A percentile compares a stretch with the other conserved stretches of the same genome.
These are phyloP conservation scores for Kryptolebias ocellatus DNA, from an alignment of 2,797 vertebrate genomes.

Conservation along the genomic window DNA sequence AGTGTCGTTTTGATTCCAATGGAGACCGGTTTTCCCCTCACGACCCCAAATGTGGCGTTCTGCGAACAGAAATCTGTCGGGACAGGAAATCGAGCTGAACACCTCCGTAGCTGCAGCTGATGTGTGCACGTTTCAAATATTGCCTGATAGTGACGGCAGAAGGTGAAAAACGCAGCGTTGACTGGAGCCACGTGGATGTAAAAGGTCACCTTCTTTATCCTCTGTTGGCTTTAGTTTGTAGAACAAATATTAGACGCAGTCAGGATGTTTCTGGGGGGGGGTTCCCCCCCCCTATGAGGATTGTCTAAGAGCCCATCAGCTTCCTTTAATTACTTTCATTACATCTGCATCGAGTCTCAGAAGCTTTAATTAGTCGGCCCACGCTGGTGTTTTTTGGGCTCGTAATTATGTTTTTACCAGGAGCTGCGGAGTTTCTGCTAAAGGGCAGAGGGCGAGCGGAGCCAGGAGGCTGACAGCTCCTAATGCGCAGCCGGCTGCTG, in stretches of 20 bases:
- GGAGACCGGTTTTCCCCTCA: no score
- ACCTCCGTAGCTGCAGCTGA: no score
- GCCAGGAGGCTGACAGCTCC: slow-evolving; percentile 69
- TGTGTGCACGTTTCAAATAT: no score
- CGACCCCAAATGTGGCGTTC: no score
- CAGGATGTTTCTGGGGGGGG: background rate
- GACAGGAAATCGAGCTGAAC: no score
- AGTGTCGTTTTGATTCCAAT: no score
- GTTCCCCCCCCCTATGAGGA: slow-evolving; percentile 1
- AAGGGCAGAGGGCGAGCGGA: slow-evolving; percentile 71
- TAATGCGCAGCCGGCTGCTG: slow-evolving; percentile 77
- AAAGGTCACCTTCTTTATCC: background rate
- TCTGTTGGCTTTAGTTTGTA: background rate
- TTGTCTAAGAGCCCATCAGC: slow-evolving; percentile 9
- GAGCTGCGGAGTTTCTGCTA: slow-evolving; percentile 35
- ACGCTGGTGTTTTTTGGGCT: slow-evolving; percentile 23
- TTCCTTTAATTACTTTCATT: slow-evolving; percentile 25
- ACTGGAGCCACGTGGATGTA: background rate
- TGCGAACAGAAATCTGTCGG: no score
- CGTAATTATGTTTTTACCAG: slow-evolving; percentile 64
- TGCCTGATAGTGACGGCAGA: no score
- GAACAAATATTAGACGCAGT: background rate
- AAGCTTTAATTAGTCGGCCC: slow-evolving; percentile 41
- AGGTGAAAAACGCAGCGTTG: background rate
- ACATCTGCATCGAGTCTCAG: slow-evolving; percentile 7